Evolutionary conservation across 2,113 vertebrate species (phyloP).

Genomic region (Arothron firmamentum): DNA sequence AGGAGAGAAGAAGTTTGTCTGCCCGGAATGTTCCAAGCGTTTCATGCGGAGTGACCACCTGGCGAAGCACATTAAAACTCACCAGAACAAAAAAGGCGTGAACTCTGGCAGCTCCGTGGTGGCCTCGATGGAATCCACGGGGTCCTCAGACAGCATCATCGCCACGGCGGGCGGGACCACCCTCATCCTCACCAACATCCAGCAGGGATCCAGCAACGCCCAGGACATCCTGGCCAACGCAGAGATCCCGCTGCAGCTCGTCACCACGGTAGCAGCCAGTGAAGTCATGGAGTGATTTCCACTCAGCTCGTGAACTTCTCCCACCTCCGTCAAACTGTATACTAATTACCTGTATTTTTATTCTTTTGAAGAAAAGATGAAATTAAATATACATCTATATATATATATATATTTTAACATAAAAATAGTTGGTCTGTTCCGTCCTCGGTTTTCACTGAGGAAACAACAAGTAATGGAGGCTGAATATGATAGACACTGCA

Average conservation of each 20-base stretch:
- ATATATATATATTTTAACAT: constrained; percentile 72
- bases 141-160: constrained; percentile 91
- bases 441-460: constrained; percentile 88
- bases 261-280: constrained; percentile 95
- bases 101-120: constrained; percentile 88
- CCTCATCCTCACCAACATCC: constrained; percentile 99
- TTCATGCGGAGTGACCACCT: constrained; percentile 99
- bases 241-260: constrained; percentile 97
- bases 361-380: constrained; percentile 66
- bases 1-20: constrained; percentile 99
- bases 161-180: constrained; percentile 95
- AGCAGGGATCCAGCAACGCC: constrained; percentile 91
- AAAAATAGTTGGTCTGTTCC: constrained; percentile 75
- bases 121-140: constrained; percentile 87
- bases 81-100: constrained; percentile 98
- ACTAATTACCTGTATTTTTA: constrained; percentile 64
- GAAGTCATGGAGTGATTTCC: constrained; percentile 93
- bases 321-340: constrained; percentile 58
- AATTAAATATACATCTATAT: constrained; percentile 66
- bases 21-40: constrained; percentile 98
- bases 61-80: constrained; percentile 99
- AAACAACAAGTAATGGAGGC: constrained; percentile 59
- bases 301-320: constrained; percentile 57
- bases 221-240: constrained; percentile 96
- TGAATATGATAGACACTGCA: constrained; percentile 80